These are phyloP conservation scores for Eubucco bourcierii DNA, from an alignment of 2,113 vertebrate species.

Conservation along the genomic window DNA sequence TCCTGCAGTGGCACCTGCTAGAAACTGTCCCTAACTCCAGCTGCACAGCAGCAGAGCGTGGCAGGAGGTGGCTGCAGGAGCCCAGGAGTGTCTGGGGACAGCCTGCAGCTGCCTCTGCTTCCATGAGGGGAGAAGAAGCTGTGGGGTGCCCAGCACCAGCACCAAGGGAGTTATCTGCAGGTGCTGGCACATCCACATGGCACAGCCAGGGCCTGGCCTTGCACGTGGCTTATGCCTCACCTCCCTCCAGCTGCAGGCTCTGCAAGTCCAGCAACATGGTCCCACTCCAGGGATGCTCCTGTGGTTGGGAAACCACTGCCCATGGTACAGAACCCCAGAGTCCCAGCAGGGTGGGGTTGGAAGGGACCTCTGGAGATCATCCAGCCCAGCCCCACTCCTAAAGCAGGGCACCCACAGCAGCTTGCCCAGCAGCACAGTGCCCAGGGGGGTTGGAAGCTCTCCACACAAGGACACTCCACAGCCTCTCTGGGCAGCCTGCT, in stretches of 20 bases:
- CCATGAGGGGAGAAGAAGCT: not conserved
- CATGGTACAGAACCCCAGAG: not conserved
- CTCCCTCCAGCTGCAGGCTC: not conserved
- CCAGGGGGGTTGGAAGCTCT: not conserved
- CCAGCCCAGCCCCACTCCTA: not conserved
- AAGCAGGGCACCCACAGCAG: not conserved
- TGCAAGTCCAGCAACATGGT: not conserved
- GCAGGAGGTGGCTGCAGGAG: not conserved
- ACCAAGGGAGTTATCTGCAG: not conserved
- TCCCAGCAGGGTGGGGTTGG: not conserved
- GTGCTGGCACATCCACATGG: fast-evolving
- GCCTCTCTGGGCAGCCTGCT: not conserved
- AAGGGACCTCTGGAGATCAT: not conserved
- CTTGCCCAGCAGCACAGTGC: not conserved
- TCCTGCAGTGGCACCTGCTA: not conserved
- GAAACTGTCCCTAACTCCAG: not conserved
- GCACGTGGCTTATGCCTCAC: fast-evolving
- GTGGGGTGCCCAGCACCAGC: fast-evolving
- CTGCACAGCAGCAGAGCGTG: not conserved
- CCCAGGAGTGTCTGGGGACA: not conserved
- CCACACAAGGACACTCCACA: not conserved
- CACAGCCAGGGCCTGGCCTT: not conserved
- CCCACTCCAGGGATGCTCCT: fast-evolving
- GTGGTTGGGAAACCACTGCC: not conserved
- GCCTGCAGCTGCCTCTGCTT: not conserved